Base-by-base conservation (phyloP, 2,888 invertebrate genomes). In the Leptarthrus brevirostris region DNA sequence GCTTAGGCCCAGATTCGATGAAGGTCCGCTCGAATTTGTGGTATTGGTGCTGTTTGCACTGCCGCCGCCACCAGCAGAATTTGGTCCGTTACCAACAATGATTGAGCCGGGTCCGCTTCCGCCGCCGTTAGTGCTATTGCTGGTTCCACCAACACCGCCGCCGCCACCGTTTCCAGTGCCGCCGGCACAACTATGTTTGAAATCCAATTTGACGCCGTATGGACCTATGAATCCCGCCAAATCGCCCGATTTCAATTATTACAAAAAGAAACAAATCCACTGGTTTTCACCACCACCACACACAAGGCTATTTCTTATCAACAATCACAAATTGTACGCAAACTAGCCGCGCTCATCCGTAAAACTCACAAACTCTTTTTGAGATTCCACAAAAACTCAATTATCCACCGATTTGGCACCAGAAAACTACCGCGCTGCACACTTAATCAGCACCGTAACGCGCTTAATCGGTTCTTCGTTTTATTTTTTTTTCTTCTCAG, bases 151-250 rank as follows among this genome's bases (percentile, higher is more conserved):
- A 77, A 78, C 78, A 61, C 53, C 76, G 78, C 75, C 80, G 87
- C 86, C 87, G 86, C 86, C 86, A 87, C 87, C 83, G 86, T 86
- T 86, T 86, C 88, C 86, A 87, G 84, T 84, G 88, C 88, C 87
- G 87, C 88, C 87, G 87, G 87, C 86, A 92, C 88, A 90, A 90
- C 89, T 90, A 87, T 90, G 90, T 88, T 92, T 93, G 91, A 91
- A 93, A 90, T 91, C 93, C 92, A 90, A 92, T 91, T 91, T 91
- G 91, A 89, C 87, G 91, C 89, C 87, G 89, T 52, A 12, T 24
- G 56, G 36, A 22, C 71, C 56, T 72, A 40, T 64, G 47, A 49
- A 54, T 6, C 26, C n/a, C n/a, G n/a, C n/a, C 54, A 36, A 66
- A 66, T 22, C 14, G 30, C 18, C 18, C 61, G 4, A 16, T 58